Conservation (phyloP, 2,797 vertebrate species). For the Eulemur albifrons region DNA sequence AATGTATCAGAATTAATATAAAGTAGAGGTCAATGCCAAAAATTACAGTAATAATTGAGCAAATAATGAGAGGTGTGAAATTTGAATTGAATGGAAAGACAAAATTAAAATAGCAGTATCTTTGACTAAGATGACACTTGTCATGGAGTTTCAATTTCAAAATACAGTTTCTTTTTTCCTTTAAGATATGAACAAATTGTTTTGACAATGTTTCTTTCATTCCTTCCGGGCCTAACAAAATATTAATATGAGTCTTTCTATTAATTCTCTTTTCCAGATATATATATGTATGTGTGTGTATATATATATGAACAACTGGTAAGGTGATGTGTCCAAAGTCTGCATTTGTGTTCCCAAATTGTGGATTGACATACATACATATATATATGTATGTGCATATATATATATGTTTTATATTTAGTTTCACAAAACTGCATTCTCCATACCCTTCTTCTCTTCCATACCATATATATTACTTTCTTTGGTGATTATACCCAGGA, state of each 20-base stretch:
- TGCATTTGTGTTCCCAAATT: neutral
- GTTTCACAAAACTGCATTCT: neutral
- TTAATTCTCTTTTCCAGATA: neutral
- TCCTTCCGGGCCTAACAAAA: neutral
- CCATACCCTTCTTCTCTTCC: neutral
- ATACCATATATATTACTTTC: neutral
- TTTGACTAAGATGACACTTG: neutral
- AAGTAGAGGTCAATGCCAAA: neutral
- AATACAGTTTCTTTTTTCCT: neutral
- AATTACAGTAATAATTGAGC: neutral
- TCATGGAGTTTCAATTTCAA: neutral
- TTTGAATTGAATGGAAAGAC: neutral
- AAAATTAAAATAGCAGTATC: neutral
- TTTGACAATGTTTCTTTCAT: neutral
- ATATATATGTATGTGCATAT: neutral
- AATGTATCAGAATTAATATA: constrained; percentile 23
- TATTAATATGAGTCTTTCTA: neutral
- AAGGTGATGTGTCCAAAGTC: neutral
- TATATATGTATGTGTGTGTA: neutral
- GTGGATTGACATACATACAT: neutral
- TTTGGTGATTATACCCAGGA: neutral
- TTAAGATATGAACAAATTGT: neutral
- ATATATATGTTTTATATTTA: neutral
- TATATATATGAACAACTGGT: neutral
- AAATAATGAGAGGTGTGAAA: neutral